A percentile compares a stretch with the other conserved stretches of the same genome.
phyloP scores from a whole-genome alignment of 2,113 vertebrate genomes.

The Danio rerio region GRCz12tu NC_133179.1:22968501-22969000 shows the following conservation, averaged over 20 bases:
- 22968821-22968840: not conserved
- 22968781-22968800: constrained; percentile 16
- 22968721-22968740: constrained; percentile 13
- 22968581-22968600: too few relatives aligned
- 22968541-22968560: too few relatives aligned
- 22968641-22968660: constrained; percentile 58
- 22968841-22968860: constrained; percentile 6
- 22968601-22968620: too few relatives aligned
- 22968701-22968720: not conserved
- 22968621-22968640: constrained; percentile 33
- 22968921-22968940: not conserved
- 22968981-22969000: not conserved
- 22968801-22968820: constrained; percentile 41
- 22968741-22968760: constrained; percentile 14
- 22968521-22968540: too few relatives aligned
- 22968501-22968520: too few relatives aligned
- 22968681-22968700: not conserved
- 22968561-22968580: too few relatives aligned
- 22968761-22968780: not conserved
- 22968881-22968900: not conserved
- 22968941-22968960: not conserved
- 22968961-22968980: not conserved
- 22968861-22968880: constrained; percentile 4
- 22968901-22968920: not conserved
- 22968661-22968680: constrained; percentile 5